Percentiles rank a stretch among this genome's conserved stretches.
Evolutionary conservation across 2,797 vertebrate species (phyloP).

Genomic region (Tinamus major): DNA sequence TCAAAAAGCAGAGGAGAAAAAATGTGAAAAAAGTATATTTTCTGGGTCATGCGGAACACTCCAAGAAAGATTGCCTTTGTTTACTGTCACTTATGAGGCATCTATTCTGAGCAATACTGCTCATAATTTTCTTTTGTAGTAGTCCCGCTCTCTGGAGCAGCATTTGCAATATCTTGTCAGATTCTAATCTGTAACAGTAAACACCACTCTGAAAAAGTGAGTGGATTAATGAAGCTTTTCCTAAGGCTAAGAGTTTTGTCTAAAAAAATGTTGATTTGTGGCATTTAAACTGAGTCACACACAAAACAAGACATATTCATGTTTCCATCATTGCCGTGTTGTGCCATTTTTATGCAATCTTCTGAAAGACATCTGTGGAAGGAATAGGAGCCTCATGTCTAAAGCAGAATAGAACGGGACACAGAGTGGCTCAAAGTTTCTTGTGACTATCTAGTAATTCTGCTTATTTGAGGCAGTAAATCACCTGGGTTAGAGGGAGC

Average conservation of each 20-base stretch:
- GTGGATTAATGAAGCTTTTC: neutral
- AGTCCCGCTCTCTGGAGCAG: neutral
- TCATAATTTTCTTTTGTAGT: neutral
- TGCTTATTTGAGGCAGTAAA: neutral
- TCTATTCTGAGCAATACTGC: neutral
- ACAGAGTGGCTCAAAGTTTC: accelerated
- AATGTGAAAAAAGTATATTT: neutral
- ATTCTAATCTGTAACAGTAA: neutral
- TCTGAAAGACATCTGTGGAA: neutral
- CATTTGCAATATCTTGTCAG: neutral
- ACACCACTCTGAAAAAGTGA: neutral
- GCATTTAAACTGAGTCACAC: neutral
- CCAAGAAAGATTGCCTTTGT: neutral
- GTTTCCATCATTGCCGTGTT: neutral
- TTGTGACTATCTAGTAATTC: neutral
- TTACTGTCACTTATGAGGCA: neutral
- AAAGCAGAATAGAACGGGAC: neutral
- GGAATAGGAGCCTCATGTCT: neutral
- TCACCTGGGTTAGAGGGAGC: neutral
- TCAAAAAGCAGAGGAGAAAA: neutral
- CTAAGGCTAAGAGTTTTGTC: neutral
- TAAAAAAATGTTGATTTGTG: neutral
- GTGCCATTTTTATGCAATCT: neutral
- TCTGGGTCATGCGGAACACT: neutral
- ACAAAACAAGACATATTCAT: neutral